Base-by-base conservation (phyloP, 1,140 invertebrate genomes). In the Littorina saxatilis region DNA sequence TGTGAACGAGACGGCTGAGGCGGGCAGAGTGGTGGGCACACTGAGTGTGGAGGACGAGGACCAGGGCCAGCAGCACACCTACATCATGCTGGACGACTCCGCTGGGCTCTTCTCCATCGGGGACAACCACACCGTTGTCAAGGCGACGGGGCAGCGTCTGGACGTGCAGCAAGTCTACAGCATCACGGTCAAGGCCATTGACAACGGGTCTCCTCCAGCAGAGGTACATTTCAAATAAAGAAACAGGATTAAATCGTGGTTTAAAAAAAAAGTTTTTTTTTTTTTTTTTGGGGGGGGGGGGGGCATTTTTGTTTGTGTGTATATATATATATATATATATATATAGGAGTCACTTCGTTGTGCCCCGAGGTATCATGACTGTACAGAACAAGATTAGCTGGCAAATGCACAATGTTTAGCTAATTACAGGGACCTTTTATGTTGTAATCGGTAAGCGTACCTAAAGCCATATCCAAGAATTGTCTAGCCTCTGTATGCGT, bases 41-140 rank as follows among this genome's bases (percentile, higher is more conserved):
- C 52, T 87, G 37, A 80, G 77, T 0, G 85, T 84, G 7, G 52
- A 40, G 29, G 87, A 87, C 74, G 83, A 87, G 63, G 87, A 87
- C 43, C n/a, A 23, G n/a, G 73, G 50, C 17, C 85, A 87, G 61
- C 74, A 43, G 37, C 81, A 84, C 27, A 80, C 75, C n/a, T 84
- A 83, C 63, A 58, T 61, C 27, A 66, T 87, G n/a, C 40, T 77
- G 15, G 79, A 82, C 40, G 82, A 82, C 68, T 50, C 40, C 40
- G 70, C 55, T 0, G 79, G 80, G 1, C 37, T 63, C n/a, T 86
- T 86, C 70, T 43, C 47, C 58, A 68, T 87, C 17, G 68, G 15
- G n/a, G 52, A 55, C 35, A 29, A 35, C 55, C 74, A 79, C n/a
- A 29, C 58, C 0, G 78, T 87, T 58, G 74, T 70, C 61, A 86